These are phyloP conservation scores for Catostylus mosaicus DNA, from an alignment of 30 jellyfish, hydroid and myxozoan genomes.

Conservation along the genomic window DNA sequence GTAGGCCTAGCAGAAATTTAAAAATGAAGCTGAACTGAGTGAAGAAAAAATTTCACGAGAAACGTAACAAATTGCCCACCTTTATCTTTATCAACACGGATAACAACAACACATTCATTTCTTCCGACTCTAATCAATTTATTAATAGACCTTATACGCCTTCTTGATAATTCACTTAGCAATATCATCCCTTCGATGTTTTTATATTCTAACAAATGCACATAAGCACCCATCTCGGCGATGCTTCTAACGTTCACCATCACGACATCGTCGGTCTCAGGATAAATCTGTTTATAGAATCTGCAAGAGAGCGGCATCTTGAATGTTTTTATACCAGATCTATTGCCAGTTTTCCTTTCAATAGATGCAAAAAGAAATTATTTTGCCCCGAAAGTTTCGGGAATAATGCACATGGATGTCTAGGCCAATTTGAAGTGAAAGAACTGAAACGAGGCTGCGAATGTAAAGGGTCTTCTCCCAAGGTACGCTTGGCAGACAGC, in stretches of 20 bases:
- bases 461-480: no score
- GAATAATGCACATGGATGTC: not conserved
- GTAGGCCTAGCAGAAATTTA: no score
- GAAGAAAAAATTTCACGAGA: not conserved
- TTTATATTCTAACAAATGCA: slow-evolving; percentile 87
- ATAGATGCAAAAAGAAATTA: not conserved
- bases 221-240: slow-evolving; percentile 98
- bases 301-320: slow-evolving; percentile 91
- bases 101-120: slow-evolving; percentile 93
- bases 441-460: slow-evolving; percentile 12
- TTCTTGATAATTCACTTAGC: slow-evolving; percentile 93
- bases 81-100: slow-evolving; percentile 94
- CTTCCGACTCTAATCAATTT: slow-evolving; percentile 95
- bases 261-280: slow-evolving; percentile 96
- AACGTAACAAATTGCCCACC: slow-evolving; percentile 67
- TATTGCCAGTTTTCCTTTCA: not conserved
- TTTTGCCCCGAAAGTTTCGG: not conserved
- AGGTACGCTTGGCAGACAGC: no score
- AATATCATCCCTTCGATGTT: slow-evolving; percentile 95
- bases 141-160: slow-evolving; percentile 95
- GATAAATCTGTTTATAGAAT: slow-evolving; percentile 80
- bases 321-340: not conserved
- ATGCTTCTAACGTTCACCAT: slow-evolving; percentile 93
- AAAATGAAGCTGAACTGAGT: not conserved
- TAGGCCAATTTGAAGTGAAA: slow-evolving; percentile 8